phyloP scores from a whole-genome alignment of 2,113 vertebrate genomes.

The Cinclus cinclus region DNA sequence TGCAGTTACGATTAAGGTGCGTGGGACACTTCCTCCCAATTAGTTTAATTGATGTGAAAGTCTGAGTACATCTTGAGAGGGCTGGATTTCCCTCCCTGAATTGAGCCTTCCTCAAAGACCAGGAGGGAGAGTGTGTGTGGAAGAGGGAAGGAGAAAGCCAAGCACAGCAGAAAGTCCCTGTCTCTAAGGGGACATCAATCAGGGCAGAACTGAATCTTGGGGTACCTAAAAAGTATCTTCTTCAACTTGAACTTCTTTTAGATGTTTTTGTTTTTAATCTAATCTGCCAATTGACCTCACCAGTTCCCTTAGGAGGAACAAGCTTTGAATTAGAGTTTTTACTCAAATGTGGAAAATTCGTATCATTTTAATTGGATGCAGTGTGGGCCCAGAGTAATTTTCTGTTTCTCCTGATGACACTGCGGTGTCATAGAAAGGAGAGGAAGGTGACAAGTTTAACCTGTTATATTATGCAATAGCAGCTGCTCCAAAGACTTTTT shows the following conservation, averaged over 20 bases:
- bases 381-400: neutral
- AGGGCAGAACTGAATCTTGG: neutral
- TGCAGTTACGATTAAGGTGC: neutral
- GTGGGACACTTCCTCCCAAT: neutral
- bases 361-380: neutral
- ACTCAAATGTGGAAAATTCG: neutral
- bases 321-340: neutral
- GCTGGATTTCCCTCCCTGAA: neutral
- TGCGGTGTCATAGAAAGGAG: neutral
- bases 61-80: neutral
- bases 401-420: neutral
- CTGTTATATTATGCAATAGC: neutral
- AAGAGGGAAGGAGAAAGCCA: neutral
- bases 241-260: neutral
- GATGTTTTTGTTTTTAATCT: neutral
- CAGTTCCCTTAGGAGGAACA: neutral
- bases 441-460: neutral
- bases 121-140: neutral
- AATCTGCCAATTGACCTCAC: neutral
- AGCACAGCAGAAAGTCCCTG: neutral
- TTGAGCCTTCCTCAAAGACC: neutral
- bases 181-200: neutral
- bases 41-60: conserved; percentile 39
- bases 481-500: neutral
- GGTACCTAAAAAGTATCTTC: neutral